Evolutionary conservation across 2,888 invertebrate species (phyloP).

Genomic region (Ormyrus nitidulus): DNA sequence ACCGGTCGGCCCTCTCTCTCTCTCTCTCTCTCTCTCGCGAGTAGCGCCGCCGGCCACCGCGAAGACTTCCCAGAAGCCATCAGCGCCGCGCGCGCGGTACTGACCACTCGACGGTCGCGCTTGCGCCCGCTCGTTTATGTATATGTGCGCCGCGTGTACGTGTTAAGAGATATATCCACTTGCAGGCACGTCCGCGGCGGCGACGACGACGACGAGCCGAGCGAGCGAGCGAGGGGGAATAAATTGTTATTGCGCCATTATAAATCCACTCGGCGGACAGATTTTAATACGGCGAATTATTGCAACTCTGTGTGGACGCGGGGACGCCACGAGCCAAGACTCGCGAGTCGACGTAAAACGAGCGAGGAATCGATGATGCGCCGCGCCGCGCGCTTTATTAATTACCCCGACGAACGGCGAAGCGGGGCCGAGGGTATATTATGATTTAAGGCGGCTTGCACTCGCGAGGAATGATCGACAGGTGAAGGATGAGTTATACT

Average conservation of each 20-base stretch:
- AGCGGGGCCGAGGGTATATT: background rate
- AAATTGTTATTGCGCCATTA: conserved; percentile 68
- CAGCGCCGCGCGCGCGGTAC: conserved; percentile 50
- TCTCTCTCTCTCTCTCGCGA: too few species aligned
- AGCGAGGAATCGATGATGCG: conserved; percentile 44
- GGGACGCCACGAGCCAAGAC: conserved; percentile 1
- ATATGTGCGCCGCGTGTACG: conserved; percentile 48
- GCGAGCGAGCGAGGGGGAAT: conserved; percentile 58
- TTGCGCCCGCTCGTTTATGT: conserved; percentile 45
- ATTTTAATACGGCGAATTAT: conserved; percentile 57
- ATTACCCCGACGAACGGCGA: conserved; percentile 24
- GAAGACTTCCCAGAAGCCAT: conserved; percentile 71
- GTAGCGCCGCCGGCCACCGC: conserved; percentile 59
- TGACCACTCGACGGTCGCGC: conserved; percentile 57
- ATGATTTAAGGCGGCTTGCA: background rate
- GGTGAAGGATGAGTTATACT: conserved; percentile 1
- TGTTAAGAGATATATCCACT: conserved; percentile 62
- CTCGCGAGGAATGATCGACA: conserved; percentile 8
- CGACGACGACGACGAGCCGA: conserved; percentile 17
- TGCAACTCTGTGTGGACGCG: conserved; percentile 11
- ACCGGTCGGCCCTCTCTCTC: conserved; percentile 5
- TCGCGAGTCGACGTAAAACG: conserved; percentile 11
- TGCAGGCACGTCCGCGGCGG: conserved; percentile 55
- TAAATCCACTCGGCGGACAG: conserved; percentile 66
- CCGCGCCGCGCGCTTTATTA: conserved; percentile 43